Evolutionary conservation across 2,113 vertebrate genomes (phyloP).

Genomic region (Tringa solitaria): DNA sequence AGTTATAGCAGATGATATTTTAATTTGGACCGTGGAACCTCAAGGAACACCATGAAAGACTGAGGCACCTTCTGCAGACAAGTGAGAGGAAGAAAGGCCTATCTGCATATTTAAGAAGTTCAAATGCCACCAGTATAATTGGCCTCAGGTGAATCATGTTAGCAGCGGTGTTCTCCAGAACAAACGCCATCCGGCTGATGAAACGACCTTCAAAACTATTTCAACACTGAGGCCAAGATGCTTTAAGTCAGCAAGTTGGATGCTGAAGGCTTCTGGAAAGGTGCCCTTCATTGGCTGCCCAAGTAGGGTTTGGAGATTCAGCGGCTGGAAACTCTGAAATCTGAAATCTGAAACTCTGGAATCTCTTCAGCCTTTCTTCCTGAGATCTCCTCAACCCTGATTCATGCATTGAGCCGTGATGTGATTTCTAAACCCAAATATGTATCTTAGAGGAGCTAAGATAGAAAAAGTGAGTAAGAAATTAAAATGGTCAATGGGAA

Average conservation of each 20-base stretch:
- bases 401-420: background rate
- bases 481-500: accelerated
- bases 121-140: background rate
- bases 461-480: background rate
- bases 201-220: background rate
- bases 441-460: background rate
- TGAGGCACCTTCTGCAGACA: background rate
- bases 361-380: background rate
- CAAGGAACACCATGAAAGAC: background rate
- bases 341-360: too few species aligned
- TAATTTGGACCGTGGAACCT: background rate
- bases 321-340: background rate
- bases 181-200: background rate
- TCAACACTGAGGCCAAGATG: background rate
- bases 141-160: background rate
- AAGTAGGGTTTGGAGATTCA: background rate
- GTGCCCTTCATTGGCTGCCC: background rate
- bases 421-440: background rate
- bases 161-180: background rate
- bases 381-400: background rate
- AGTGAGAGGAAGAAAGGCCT: background rate
- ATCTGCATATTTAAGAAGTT: background rate
- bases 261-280: background rate
- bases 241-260: background rate
- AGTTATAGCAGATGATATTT: background rate